Conservation (phyloP, 2,113 vertebrate species). For the Orcinus orca region DNA sequence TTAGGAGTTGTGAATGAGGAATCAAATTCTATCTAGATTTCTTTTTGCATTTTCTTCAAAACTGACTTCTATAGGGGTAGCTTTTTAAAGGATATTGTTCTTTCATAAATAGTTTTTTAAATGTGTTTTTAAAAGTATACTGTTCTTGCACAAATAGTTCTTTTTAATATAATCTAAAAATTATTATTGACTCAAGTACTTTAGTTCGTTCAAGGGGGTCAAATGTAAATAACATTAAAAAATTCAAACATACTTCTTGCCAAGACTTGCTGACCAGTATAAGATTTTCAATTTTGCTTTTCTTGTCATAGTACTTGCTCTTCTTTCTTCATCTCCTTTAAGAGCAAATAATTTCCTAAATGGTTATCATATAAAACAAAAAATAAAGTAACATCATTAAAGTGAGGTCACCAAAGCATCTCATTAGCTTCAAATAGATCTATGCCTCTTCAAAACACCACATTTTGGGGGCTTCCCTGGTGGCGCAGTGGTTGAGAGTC, state of each 20-base stretch:
- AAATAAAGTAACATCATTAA: neutral
- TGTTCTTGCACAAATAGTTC: neutral
- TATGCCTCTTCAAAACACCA: neutral
- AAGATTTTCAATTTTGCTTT: constrained; percentile 12
- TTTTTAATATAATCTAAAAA: neutral
- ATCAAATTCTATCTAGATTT: neutral
- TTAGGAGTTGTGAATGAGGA: neutral
- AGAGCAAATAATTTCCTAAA: neutral
- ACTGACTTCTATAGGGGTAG: neutral
- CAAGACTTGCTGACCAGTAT: neutral
- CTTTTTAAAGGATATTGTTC: neutral
- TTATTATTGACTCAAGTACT: neutral
- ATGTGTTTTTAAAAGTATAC: neutral
- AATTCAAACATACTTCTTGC: neutral
- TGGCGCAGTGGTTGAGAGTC: too few relatives aligned
- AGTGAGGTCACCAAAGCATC: neutral
- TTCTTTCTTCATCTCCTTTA: neutral
- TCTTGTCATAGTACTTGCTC: neutral
- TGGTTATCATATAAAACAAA: neutral
- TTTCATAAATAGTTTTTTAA: neutral
- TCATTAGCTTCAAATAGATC: neutral
- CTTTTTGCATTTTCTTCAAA: constrained; percentile 19
- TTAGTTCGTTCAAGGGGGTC: neutral
- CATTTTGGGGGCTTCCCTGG: neutral
- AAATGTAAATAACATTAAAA: constrained; percentile 22